phyloP scores from a whole-genome alignment of 1,140 invertebrate species.

The Macrobrachium rosenbergii region DNA sequence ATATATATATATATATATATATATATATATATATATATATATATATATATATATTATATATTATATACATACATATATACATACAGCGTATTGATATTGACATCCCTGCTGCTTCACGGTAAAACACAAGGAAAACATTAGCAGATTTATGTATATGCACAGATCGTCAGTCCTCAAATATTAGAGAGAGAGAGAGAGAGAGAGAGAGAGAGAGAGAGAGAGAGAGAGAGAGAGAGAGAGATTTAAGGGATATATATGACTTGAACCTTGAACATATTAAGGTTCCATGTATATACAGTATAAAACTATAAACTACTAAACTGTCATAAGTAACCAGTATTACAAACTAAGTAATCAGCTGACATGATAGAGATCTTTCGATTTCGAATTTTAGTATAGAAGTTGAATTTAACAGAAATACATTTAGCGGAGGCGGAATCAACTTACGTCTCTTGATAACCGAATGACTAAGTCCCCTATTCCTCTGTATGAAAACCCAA shows the following conservation, averaged over 20 bases:
- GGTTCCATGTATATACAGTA: too few relatives aligned
- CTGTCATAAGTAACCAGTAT: too few relatives aligned
- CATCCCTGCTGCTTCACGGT: neutral
- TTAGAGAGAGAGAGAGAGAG: neutral
- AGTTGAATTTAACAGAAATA: too few relatives aligned
- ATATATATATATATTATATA: neutral
- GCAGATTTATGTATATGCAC: too few relatives aligned
- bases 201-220: slow-evolving; percentile 9
- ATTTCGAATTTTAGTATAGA: too few relatives aligned
- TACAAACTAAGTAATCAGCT: too few relatives aligned
- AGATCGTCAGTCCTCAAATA: neutral
- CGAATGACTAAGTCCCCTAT: neutral
- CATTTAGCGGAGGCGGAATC: too few relatives aligned
- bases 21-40: neutral
- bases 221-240: slow-evolving; percentile 9
- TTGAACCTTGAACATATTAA: neutral
- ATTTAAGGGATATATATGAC: neutral
- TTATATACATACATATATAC: neutral
- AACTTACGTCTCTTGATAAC: neutral
- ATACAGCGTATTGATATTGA: neutral
- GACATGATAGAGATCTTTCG: too few relatives aligned
- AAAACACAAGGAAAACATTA: too few relatives aligned
- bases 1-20: neutral
- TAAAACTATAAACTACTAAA: too few relatives aligned
- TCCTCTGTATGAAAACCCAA: too few relatives aligned